Percentiles rank a stretch among this genome's conserved stretches.
Conservation (phyloP, 2,113 vertebrate species). For the Bubalus kerabau region DNA sequence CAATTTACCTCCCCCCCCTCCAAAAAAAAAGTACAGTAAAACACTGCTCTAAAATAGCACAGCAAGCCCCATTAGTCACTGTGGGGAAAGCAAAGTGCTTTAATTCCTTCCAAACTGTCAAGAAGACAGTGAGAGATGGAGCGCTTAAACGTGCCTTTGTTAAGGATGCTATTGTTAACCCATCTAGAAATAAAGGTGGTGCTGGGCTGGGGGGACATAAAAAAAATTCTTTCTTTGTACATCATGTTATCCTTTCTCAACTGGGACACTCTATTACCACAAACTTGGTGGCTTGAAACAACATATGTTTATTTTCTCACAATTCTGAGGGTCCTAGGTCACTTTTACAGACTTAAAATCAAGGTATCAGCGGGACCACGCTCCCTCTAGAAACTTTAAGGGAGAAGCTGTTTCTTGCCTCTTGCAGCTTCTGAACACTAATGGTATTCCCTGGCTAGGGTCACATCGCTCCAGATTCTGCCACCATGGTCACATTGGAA, state of each 20-base stretch:
- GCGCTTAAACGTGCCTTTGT: not conserved
- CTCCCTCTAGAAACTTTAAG: not conserved
- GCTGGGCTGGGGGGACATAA: not conserved
- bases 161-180: not conserved
- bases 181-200: not conserved
- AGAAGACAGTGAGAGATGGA: not conserved
- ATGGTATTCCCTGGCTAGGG: not conserved
- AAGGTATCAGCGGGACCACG: rapidly evolving
- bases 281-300: not conserved
- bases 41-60: slow-evolving; percentile 24
- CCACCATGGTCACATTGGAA: not conserved
- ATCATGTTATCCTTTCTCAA: not conserved
- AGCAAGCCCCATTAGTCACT: slow-evolving; percentile 59
- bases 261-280: not conserved
- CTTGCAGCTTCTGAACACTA: not conserved
- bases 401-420: not conserved
- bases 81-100: slow-evolving; percentile 40
- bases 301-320: not conserved
- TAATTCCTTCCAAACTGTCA: slow-evolving; percentile 45
- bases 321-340: not conserved
- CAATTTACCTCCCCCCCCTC: slow-evolving; percentile 36
- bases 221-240: not conserved
- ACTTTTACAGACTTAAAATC: not conserved
- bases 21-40: slow-evolving; percentile 38
- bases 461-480: not conserved